phyloP scores from a whole-genome alignment of 1,140 invertebrate genomes.

The Bilobella aurantiaca region DNA sequence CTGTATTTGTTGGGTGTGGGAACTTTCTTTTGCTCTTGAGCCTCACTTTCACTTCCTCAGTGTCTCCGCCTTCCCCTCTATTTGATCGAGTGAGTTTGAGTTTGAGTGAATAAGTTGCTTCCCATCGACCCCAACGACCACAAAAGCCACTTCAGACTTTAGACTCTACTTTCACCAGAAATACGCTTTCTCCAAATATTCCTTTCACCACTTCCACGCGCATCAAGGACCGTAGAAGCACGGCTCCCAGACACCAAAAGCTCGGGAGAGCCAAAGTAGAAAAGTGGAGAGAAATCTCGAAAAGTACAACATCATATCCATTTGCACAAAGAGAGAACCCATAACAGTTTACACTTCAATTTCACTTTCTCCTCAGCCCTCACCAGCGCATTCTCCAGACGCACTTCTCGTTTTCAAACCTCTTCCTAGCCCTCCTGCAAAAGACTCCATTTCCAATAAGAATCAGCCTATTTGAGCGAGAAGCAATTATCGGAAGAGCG shows the following conservation, averaged over 20 bases:
- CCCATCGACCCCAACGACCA: conserved; percentile 7
- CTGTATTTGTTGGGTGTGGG: neutral
- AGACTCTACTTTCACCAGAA: neutral
- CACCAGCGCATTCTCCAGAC: neutral
- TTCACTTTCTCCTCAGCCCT: neutral
- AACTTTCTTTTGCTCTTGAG: neutral
- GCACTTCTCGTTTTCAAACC: too few relatives aligned
- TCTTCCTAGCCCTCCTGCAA: too few relatives aligned
- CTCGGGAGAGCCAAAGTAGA: neutral
- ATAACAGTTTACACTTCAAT: conserved; percentile 7
- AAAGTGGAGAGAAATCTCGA: neutral
- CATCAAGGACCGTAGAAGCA: too few relatives aligned
- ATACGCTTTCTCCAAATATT: neutral
- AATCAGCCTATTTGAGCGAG: too few relatives aligned
- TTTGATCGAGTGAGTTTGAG: conserved; percentile 6
- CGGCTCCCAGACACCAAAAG: neutral
- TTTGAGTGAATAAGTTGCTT: conserved; percentile 9
- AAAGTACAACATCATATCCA: neutral
- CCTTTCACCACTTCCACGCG: too few relatives aligned
- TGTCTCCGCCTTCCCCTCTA: neutral
- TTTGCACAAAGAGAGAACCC: neutral
- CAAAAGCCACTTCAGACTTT: conserved; percentile 1
- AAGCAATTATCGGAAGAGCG: too few relatives aligned
- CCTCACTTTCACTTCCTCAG: conserved; percentile 1
- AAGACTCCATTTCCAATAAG: too few relatives aligned